phyloP scores from a whole-genome alignment of 2,113 vertebrate species.

The Panurus biarmicus region DNA sequence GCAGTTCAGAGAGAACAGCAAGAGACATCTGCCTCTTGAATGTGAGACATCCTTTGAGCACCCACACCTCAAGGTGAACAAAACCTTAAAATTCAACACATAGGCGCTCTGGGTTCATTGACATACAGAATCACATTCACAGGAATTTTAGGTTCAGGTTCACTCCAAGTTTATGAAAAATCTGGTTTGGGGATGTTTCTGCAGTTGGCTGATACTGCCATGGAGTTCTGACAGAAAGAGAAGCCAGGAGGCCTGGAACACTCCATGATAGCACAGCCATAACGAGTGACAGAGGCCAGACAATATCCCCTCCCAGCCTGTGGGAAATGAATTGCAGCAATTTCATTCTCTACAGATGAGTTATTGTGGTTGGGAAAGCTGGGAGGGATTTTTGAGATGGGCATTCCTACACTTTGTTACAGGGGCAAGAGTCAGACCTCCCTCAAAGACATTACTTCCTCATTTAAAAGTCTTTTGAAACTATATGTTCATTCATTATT shows the following conservation, averaged over 20 bases:
- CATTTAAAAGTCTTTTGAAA: not conserved
- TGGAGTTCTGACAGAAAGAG: not conserved
- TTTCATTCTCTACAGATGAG: not conserved
- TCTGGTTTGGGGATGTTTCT: not conserved
- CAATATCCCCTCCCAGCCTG: not conserved
- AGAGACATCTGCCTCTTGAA: not conserved
- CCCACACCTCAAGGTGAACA: not conserved
- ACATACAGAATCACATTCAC: not conserved
- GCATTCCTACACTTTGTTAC: accelerated
- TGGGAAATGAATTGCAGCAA: not conserved
- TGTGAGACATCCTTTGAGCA: not conserved
- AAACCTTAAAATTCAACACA: not conserved
- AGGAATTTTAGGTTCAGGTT: not conserved
- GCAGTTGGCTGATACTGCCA: not conserved
- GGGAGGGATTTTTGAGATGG: not conserved
- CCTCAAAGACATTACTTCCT: not conserved
- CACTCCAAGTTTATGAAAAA: not conserved
- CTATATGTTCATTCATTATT: not conserved
- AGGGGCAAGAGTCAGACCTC: not conserved
- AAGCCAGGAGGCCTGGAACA: not conserved
- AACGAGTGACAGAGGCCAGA: not conserved
- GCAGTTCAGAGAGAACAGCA: not conserved
- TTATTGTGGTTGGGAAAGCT: not conserved
- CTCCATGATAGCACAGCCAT: not conserved
- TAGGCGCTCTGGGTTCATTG: not conserved